Evolutionary conservation across 2,113 vertebrate genomes (phyloP).

Genomic region (Paramormyrops kingsleyae): DNA sequence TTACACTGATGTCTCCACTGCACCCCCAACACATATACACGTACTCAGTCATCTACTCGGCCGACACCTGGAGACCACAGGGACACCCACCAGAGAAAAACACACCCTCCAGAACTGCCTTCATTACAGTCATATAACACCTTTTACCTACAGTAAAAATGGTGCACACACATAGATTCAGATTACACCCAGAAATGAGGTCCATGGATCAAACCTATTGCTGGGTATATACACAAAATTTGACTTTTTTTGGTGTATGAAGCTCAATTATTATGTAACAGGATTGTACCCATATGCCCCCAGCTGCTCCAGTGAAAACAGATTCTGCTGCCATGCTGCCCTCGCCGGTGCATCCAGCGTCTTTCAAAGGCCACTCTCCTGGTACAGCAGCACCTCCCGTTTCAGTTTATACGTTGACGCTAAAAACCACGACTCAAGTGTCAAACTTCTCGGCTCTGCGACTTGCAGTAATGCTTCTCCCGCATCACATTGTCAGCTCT

Average conservation of each 20-base stretch:
- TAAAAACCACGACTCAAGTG: neutral
- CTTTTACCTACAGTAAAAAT: neutral
- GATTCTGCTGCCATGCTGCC: neutral
- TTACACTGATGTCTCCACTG: neutral
- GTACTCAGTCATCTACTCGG: neutral
- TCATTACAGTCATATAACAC: neutral
- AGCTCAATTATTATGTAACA: neutral
- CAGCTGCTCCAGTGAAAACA: neutral
- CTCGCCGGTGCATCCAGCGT: neutral
- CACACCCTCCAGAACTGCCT: neutral
- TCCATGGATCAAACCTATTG: neutral
- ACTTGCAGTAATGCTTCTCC: neutral
- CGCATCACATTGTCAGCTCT: neutral
- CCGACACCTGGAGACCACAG: neutral
- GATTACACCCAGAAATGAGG: neutral
- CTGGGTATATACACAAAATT: neutral
- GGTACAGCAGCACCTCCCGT: neutral
- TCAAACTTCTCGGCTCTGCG: neutral
- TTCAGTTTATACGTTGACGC: neutral
- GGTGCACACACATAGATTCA: neutral
- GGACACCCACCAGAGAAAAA: neutral
- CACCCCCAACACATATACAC: neutral
- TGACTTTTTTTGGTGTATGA: neutral
- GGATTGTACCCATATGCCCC: neutral
- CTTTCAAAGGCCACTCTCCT: neutral